phyloP scores from a whole-genome alignment of 2,797 vertebrate species.

The Falco naumanni region DNA sequence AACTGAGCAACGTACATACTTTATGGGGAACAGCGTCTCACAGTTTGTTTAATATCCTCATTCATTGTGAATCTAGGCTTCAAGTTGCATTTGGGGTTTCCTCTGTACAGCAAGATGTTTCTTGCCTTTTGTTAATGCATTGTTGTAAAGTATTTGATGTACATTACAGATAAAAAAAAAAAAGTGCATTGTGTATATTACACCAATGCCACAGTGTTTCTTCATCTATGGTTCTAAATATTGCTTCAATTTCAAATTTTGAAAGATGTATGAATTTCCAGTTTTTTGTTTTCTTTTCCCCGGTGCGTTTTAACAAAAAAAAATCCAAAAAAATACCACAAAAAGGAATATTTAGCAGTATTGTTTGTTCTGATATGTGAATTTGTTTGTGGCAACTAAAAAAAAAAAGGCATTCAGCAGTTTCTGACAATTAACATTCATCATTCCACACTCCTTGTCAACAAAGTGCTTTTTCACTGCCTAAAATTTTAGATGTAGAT shows the following conservation, averaged over 20 bases:
- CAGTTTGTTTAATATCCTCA: conserved; percentile 83
- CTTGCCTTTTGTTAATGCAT: conserved; percentile 92
- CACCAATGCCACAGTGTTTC: conserved; percentile 89
- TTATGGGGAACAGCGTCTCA: conserved; percentile 90
- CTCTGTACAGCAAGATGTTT: conserved; percentile 86
- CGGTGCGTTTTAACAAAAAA: conserved; percentile 79
- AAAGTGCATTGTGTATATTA: conserved; percentile 93
- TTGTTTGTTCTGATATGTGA: conserved; percentile 90
- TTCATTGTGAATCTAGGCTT: conserved; percentile 88
- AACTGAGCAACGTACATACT: conserved; percentile 76
- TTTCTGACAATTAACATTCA: conserved; percentile 84
- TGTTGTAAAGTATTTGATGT: conserved; percentile 98
- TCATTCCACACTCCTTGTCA: conserved; percentile 88
- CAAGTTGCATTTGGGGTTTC: conserved; percentile 87
- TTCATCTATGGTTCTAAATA: conserved; percentile 89
- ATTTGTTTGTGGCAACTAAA: conserved; percentile 89
- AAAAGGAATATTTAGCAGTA: conserved; percentile 86
- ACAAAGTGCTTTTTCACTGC: conserved; percentile 99
- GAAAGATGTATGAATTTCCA: conserved; percentile 86
- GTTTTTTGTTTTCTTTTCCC: conserved; percentile 79
- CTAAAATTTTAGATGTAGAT: conserved; percentile 94
- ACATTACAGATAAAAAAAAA: conserved; percentile 88
- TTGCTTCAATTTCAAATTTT: conserved; percentile 84
- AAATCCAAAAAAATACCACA: conserved; percentile 41
- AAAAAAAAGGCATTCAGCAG: conserved; percentile 83